phyloP scores from a whole-genome alignment of 2,888 invertebrate species.

The Nomada hirtipes region DNA sequence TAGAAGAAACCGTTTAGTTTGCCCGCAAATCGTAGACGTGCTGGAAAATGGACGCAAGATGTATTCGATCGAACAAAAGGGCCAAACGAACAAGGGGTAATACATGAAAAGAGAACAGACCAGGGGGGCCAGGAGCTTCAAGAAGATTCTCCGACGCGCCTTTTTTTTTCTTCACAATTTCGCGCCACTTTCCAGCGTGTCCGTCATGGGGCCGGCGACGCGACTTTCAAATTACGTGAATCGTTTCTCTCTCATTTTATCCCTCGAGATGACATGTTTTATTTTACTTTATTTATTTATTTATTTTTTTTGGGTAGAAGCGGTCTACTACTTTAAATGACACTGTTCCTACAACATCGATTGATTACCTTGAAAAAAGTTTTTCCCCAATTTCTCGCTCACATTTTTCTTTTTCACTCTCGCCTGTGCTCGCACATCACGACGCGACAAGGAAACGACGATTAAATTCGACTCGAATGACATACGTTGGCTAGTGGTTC shows the following conservation, averaged over 20 bases:
- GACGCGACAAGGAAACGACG: constrained; percentile 65
- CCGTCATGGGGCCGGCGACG: constrained; percentile 29
- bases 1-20: constrained; percentile 73
- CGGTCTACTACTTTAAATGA: constrained; percentile 80
- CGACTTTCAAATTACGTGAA: constrained; percentile 58
- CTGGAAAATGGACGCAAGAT: constrained; percentile 46
- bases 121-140: not conserved
- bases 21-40: constrained; percentile 35
- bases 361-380: constrained; percentile 78
- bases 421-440: constrained; percentile 68
- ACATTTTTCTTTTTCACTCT: constrained; percentile 39
- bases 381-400: constrained; percentile 66
- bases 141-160: not conserved
- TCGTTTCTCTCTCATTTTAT: constrained; percentile 22
- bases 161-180: constrained; percentile 25
- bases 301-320: constrained; percentile 73
- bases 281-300: constrained; percentile 43
- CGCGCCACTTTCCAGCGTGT: constrained; percentile 35
- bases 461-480: constrained; percentile 65
- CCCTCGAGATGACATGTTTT: constrained; percentile 48
- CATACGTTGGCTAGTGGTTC: constrained; percentile 63
- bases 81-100: not conserved
- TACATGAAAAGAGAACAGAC: constrained; percentile 6
- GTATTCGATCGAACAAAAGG: not conserved
- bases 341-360: constrained; percentile 81